Evolutionary conservation across 35 echinoderm and acorn worm genomes (phyloP).

Genomic region (Ptychodera flava): DNA sequence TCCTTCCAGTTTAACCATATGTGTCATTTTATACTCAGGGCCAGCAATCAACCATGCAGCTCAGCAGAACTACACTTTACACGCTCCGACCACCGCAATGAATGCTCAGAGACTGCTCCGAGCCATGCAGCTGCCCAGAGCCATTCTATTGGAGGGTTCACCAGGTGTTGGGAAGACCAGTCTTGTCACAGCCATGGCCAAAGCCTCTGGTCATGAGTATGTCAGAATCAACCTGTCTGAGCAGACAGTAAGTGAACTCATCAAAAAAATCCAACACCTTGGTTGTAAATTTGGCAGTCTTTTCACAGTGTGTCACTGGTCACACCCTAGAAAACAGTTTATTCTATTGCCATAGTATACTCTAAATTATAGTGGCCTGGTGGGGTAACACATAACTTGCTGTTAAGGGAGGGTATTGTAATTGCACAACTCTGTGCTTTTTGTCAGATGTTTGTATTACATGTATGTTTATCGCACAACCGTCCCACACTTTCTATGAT

Average conservation of each 20-base stretch:
- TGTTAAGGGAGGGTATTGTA: no score
- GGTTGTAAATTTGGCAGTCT: no score
- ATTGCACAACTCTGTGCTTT: no score
- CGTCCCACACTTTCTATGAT: no score
- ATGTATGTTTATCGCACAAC: no score
- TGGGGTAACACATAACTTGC: no score
- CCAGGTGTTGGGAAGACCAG: slow-evolving; percentile 91
- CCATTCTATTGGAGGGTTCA: slow-evolving; percentile 75
- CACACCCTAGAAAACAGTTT: no score
- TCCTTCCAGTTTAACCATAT: no score
- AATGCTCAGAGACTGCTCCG: slow-evolving; percentile 63
- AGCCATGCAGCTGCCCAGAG: slow-evolving; percentile 73
- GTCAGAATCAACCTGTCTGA: slow-evolving; percentile 92
- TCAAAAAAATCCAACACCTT: background rate
- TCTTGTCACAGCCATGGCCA: slow-evolving; percentile 68
- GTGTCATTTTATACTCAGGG: slow-evolving; percentile 5
- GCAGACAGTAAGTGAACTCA: slow-evolving; percentile 74
- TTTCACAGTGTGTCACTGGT: no score
- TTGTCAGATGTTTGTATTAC: no score
- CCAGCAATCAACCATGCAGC: background rate
- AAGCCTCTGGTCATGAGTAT: slow-evolving; percentile 66
- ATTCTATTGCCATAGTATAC: no score
- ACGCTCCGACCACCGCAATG: slow-evolving; percentile 75
- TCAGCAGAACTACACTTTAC: slow-evolving; percentile 57
- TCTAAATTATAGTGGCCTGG: no score